A percentile compares a stretch with the other conserved stretches of the same genome.
Conservation (phyloP, 2,797 vertebrate species). For the Lophius americanus region DNA sequence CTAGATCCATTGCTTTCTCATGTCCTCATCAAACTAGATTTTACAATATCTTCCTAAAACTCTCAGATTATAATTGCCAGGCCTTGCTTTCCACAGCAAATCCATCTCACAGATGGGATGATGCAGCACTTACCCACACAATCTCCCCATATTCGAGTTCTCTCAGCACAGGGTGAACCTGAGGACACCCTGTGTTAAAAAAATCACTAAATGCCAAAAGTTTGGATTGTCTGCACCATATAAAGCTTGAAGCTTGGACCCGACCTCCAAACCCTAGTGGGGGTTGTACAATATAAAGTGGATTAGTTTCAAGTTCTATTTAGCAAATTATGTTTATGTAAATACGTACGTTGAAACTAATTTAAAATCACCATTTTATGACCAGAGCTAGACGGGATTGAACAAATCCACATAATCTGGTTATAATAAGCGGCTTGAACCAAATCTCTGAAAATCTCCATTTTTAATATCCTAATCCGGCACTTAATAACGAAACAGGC, state of each 20-base stretch:
- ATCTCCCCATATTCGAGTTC: neutral
- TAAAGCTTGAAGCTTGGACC: constrained; percentile 45
- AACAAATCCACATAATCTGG: constrained; percentile 48
- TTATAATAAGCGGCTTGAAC: constrained; percentile 45
- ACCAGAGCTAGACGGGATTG: constrained; percentile 34
- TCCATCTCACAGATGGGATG: neutral
- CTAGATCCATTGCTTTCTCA: neutral
- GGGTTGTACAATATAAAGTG: neutral
- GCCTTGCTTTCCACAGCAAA: constrained; percentile 1
- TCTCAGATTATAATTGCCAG: constrained; percentile 4
- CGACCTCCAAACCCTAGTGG: constrained; percentile 2
- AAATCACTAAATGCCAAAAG: constrained; percentile 9
- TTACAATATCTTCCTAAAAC: constrained; percentile 2
- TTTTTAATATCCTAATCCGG: constrained; percentile 44
- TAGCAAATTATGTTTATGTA: neutral
- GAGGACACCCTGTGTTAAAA: constrained; percentile 14
- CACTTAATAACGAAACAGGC: constrained; percentile 8
- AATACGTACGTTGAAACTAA: constrained; percentile 1
- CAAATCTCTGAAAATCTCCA: constrained; percentile 35
- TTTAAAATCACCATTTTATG: neutral
- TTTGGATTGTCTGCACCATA: constrained; percentile 39
- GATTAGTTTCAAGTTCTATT: neutral
- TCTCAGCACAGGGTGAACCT: constrained; percentile 50
- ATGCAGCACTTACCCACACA: constrained; percentile 3
- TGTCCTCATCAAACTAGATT: neutral